Evolutionary conservation across 2,113 vertebrate genomes (phyloP), one percentile per base, ranked within the genome.

Genomic region (Onychorhynchus coronatus): DNA sequence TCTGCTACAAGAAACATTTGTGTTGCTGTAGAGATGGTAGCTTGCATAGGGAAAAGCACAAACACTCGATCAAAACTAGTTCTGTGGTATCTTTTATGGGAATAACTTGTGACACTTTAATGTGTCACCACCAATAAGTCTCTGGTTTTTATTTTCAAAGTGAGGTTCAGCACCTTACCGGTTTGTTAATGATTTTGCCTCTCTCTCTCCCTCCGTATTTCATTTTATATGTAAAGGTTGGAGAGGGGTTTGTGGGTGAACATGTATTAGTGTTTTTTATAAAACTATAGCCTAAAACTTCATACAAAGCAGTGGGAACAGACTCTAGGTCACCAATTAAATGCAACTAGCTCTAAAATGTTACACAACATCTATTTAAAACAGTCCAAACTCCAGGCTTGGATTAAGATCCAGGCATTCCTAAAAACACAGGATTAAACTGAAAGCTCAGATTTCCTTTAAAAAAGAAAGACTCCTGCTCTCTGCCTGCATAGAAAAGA

Each of bases 391-490:
- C 80, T 75, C 86, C 86, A 91, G 83, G 47, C 73, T 84, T 92
- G 91, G 88, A 94, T 94, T 96, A 94, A 96, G 92, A 89, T 66
- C 73, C 5, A 2, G 92, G 76, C 82, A 88, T 96, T 94, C 83
- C 47, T 95, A 61, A 94, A 96, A 95, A 89, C 91, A 96, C 62
- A 75, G 79, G 95, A 96, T 97, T 94, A 97, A 94, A 92, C 33
- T 14, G 41, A 89, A 92, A 93, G 91, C 91, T 97, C 88, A 59
- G 42, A 93, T 96, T 96, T 96, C 92, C 73, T 93, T 95, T 96
- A 91, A 84, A 92, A 92, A 72, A 84, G 76, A 78, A 92, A 84
- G 70, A 53, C 94, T 94, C 88, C 92, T 75, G 72, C 88, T 91
- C 31, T 92, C 53, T 89, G 76, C n/a, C 77, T 92, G 23, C 42